A percentile compares a stretch with the other conserved stretches of the same genome.
phyloP scores from a whole-genome alignment of 2,888 invertebrate genomes.

The Ischnus inquisitorius region DNA sequence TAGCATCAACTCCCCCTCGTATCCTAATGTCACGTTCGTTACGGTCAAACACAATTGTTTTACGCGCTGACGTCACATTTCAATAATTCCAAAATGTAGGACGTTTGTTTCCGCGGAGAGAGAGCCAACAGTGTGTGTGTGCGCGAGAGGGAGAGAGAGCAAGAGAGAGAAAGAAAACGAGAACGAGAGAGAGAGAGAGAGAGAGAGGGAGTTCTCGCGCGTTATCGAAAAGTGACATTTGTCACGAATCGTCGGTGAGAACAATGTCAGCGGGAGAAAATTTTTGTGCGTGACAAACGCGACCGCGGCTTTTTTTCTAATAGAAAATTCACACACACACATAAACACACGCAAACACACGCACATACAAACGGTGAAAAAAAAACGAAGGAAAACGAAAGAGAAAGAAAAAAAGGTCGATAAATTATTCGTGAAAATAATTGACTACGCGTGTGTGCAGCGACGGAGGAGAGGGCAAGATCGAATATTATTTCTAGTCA shows the following conservation, averaged over 20 bases:
- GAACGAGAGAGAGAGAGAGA: slow-evolving; percentile 25
- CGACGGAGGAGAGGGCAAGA: slow-evolving; percentile 64
- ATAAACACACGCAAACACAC: too few species aligned
- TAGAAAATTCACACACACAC: too few species aligned
- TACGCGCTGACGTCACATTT: slow-evolving; percentile 63
- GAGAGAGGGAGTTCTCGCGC: slow-evolving; percentile 1
- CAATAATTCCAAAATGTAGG: slow-evolving; percentile 68
- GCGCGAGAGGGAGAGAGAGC: not conserved
- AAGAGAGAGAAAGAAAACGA: not conserved
- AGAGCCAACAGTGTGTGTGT: not conserved
- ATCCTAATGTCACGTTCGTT: slow-evolving; percentile 60
- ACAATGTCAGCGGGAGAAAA: slow-evolving; percentile 60
- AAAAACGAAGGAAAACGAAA: slow-evolving; percentile 7
- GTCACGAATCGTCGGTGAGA: slow-evolving; percentile 52
- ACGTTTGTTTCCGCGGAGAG: slow-evolving; percentile 48
- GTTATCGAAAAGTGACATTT: slow-evolving; percentile 65
- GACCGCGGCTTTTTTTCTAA: not conserved
- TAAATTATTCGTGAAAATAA: slow-evolving; percentile 17
- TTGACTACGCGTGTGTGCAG: slow-evolving; percentile 31
- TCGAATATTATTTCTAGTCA: slow-evolving; percentile 54
- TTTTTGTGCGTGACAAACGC: slow-evolving; percentile 66
- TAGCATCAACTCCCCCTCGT: slow-evolving; percentile 20
- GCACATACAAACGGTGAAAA: not conserved
- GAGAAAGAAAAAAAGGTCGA: not conserved
- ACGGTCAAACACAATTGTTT: slow-evolving; percentile 49